Conservation (phyloP, 2,113 vertebrate genomes). For the Chlamydotis undulata region DNA sequence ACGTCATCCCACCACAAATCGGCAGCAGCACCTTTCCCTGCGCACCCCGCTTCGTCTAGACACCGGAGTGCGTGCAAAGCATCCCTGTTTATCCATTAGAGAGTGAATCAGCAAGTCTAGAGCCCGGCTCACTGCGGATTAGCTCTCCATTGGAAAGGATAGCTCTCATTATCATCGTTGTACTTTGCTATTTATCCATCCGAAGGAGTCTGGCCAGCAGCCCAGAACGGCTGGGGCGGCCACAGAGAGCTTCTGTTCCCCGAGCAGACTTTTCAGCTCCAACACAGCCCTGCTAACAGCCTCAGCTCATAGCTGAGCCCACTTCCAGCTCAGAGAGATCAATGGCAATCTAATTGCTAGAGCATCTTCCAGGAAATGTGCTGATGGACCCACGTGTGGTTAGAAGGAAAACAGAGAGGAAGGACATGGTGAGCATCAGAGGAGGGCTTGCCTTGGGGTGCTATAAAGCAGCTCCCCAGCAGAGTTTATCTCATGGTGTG, state of each 20-base stretch:
- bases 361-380: constrained; percentile 12
- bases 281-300: neutral
- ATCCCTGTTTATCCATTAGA: neutral
- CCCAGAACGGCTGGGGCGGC: neutral
- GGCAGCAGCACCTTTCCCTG: neutral
- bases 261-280: neutral
- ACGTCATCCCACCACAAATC: rapidly evolving
- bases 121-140: neutral
- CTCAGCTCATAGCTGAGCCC: neutral
- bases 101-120: constrained; percentile 12
- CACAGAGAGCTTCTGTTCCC: neutral
- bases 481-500: neutral
- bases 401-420: neutral
- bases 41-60: rapidly evolving
- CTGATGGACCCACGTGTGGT: rapidly evolving
- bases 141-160: neutral
- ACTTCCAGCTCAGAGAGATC: neutral
- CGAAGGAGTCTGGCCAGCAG: neutral
- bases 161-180: neutral
- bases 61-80: rapidly evolving
- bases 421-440: neutral
- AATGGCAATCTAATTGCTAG: neutral
- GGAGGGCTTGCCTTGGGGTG: neutral
- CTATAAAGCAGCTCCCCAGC: neutral
- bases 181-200: neutral